A percentile compares a stretch with the other conserved stretches of the same genome.
Evolutionary conservation across 1,140 invertebrate genomes (phyloP).

Genomic region (Penaeus chinensis): DNA sequence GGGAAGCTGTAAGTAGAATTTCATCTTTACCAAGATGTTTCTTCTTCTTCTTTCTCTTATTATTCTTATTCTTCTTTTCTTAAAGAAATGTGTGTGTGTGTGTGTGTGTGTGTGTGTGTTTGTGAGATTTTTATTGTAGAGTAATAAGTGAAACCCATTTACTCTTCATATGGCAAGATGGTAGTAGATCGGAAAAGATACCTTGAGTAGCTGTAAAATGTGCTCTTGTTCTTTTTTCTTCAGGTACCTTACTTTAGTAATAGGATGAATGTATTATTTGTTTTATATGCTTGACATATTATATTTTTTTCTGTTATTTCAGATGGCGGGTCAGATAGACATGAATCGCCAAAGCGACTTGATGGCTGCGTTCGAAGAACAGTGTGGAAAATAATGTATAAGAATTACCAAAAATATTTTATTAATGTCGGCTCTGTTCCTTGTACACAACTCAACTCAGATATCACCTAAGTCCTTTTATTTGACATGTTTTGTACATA

Average conservation of each 20-base stretch:
- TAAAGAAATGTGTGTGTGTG: too few species aligned
- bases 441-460: slow-evolving; percentile 58
- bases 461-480: slow-evolving; percentile 59
- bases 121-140: too few species aligned
- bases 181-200: too few species aligned
- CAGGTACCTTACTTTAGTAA: too few species aligned
- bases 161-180: too few species aligned
- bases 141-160: too few species aligned
- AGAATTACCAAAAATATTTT: slow-evolving; percentile 45
- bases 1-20: slow-evolving; percentile 85
- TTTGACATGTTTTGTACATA: slow-evolving; percentile 60
- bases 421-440: slow-evolving; percentile 54
- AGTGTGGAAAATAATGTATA: slow-evolving; percentile 61
- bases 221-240: too few species aligned
- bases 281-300: not conserved
- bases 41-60: too few species aligned
- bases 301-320: slow-evolving; percentile 70
- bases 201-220: too few species aligned
- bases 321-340: slow-evolving; percentile 96
- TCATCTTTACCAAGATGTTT: not conserved
- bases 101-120: too few species aligned
- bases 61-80: too few species aligned
- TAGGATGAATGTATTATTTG: not conserved
- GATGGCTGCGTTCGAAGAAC: slow-evolving; percentile 95
- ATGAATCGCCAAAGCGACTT: slow-evolving; percentile 98